Percentiles rank a stretch among this genome's conserved stretches.
Evolutionary conservation across 1,140 invertebrate genomes (phyloP).

Genomic region (Globodera ellingtonae): DNA sequence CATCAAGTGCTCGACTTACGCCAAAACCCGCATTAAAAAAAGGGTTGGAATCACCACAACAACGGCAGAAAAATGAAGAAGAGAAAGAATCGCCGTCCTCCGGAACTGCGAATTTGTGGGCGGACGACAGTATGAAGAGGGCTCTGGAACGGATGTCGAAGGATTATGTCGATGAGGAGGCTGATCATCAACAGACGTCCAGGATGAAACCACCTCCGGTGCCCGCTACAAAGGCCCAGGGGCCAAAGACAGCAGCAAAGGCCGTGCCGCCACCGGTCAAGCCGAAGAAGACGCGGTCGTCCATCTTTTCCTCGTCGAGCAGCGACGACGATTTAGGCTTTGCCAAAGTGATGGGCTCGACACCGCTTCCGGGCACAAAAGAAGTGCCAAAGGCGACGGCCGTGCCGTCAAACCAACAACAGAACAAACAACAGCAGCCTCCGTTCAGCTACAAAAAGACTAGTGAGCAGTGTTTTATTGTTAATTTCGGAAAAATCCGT

Average conservation of each 20-base stretch:
- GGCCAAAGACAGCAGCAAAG: background rate
- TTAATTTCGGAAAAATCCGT: too few relatives aligned
- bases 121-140: too few relatives aligned
- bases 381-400: background rate
- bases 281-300: constrained; percentile 2
- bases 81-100: too few relatives aligned
- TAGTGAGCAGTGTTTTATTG: background rate
- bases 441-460: constrained; percentile 9
- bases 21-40: too few relatives aligned
- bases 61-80: background rate
- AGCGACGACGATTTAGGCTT: constrained; percentile 12
- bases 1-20: too few relatives aligned
- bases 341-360: background rate
- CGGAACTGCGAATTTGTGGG: too few relatives aligned
- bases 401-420: background rate
- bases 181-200: background rate
- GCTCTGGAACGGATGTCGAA: too few relatives aligned
- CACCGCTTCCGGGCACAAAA: background rate
- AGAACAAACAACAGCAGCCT: background rate
- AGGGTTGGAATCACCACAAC: background rate
- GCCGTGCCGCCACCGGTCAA: constrained; percentile 8
- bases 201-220: background rate
- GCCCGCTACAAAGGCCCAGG: background rate
- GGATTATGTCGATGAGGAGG: too few relatives aligned
- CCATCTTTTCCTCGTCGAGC: constrained; percentile 10